Base-by-base conservation (phyloP, 2,113 vertebrate species). In the Pogona vitticeps region DNA sequence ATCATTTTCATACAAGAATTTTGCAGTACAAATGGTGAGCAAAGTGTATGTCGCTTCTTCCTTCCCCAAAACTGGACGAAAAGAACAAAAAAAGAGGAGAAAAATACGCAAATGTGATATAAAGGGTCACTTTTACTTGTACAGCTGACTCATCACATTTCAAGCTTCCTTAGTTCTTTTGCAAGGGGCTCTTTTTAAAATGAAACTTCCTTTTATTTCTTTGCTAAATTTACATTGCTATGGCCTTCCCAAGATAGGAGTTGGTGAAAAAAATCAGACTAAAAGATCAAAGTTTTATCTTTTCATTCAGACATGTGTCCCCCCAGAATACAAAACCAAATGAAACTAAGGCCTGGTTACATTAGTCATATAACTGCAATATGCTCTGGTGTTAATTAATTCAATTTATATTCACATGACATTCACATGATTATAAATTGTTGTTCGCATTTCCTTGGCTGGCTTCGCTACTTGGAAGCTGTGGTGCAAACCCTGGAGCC, bases 1-100 rank as follows among this genome's bases (percentile, higher is more conserved):
- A 67, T 33, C 65, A 68, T 2, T 86, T 91, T 85, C 42, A 85
- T 36, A 76, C 68, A 73, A 65, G 72, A 56, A 78, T 78, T 85
- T 91, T 82, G 2, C 14, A 80, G 36, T 9, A 59, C 20, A 76
- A 76, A 26, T 61, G 58, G 17, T 33, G 20, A 81, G 63, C 82
- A 38, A 6, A 2, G 82, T 26, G 3, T 40, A 87, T 63, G 36
- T 83, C 76, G 75, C 40, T 2, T 71, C 82, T 31, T 80, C 28
- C 80, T 17, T n/a, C 52, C 28, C 68, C 21, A 21, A 14, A 20
- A 0, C 33, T 42, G 52, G 82, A 23, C 61, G 1, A 33, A 80
- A 1, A 21, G 10, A 52, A 52, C 10, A 52, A 52, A 52, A 52
- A 52, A 10, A 52, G 46, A 52, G 46, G 10, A 52, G 10, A 6